These are phyloP conservation scores for Caenorhabditis virilis DNA, from an alignment of 2,888 invertebrate genomes.

Conservation along the genomic window DNA sequence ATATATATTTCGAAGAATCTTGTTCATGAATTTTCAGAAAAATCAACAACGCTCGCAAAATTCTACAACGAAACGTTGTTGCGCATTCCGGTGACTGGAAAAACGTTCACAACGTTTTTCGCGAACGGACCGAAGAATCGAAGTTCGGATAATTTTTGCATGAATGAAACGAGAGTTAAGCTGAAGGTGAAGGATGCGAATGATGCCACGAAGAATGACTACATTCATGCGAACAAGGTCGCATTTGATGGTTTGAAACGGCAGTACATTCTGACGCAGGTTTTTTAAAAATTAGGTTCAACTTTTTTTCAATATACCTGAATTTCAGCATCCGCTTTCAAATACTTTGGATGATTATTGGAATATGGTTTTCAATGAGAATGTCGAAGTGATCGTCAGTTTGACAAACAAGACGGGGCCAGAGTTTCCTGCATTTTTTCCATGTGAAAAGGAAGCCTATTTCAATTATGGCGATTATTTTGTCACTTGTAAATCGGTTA, in stretches of 20 bases:
- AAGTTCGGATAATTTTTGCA: background rate
- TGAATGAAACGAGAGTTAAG: background rate
- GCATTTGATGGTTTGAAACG: background rate
- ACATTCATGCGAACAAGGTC: conserved; percentile 5
- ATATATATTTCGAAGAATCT: background rate
- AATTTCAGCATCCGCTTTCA: conserved; percentile 2
- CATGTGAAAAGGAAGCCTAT: background rate
- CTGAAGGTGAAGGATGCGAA: conserved; percentile 1
- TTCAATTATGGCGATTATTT: background rate
- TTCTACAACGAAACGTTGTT: background rate
- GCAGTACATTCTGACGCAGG: conserved; percentile 1
- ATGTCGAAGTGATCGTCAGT: background rate
- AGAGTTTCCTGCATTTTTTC: conserved; percentile 1
- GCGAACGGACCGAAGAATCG: conserved; percentile 1
- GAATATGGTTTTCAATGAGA: conserved; percentile 2
- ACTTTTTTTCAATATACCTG: too few relatives aligned
- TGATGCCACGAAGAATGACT: background rate
- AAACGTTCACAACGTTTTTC: background rate
- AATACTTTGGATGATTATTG: conserved; percentile 1
- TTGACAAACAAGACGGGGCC: background rate
- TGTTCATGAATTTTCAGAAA: background rate
- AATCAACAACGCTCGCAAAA: background rate
- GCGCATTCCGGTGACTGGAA: background rate
- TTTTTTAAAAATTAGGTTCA: background rate
- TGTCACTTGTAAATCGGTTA: background rate